Percentiles rank a stretch among this genome's conserved stretches.
phyloP scores from a whole-genome alignment of 37 sponge, comb jelly and placozoan genomes.

The Aplysina aerophoba region DNA sequence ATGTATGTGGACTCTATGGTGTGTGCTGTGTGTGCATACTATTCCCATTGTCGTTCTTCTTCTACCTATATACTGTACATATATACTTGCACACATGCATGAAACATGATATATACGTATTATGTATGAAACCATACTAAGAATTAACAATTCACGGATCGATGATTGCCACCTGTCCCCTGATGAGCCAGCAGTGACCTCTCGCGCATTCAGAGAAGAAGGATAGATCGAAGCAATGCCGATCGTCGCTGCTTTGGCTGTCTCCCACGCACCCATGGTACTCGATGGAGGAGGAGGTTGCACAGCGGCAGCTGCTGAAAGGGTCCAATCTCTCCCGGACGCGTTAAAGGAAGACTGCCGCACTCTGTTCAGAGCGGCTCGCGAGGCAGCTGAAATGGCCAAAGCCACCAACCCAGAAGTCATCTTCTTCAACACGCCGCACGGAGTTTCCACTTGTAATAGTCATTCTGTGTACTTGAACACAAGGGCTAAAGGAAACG shows the following conservation, averaged over 20 bases:
- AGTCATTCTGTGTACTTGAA: conserved; percentile 42
- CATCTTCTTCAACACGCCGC: conserved; percentile 53
- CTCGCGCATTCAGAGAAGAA: too few species aligned
- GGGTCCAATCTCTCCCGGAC: conserved; percentile 18
- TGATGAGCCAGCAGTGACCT: too few species aligned
- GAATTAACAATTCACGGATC: too few species aligned
- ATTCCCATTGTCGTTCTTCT: too few species aligned
- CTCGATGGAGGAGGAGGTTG: conserved; percentile 38
- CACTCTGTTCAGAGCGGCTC: conserved; percentile 16
- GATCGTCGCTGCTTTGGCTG: conserved; percentile 31
- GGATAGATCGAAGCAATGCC: too few species aligned
- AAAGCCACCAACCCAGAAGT: conserved; percentile 43
- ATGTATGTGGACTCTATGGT: neutral
- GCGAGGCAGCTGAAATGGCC: conserved; percentile 46
- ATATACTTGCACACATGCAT: neutral
- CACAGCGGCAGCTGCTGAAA: conserved; percentile 20
- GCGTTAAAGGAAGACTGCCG: conserved; percentile 31
- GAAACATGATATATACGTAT: too few species aligned
- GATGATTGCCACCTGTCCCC: too few species aligned
- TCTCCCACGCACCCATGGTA: conserved; percentile 51
- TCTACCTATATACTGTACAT: neutral
- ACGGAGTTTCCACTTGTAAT: conserved; percentile 43
- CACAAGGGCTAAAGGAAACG: conserved; percentile 49
- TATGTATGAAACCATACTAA: too few species aligned
- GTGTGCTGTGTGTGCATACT: neutral